These are phyloP conservation scores for Brachystomella parvula DNA, from an alignment of 1,140 invertebrate species.

Conservation along the genomic window DNA sequence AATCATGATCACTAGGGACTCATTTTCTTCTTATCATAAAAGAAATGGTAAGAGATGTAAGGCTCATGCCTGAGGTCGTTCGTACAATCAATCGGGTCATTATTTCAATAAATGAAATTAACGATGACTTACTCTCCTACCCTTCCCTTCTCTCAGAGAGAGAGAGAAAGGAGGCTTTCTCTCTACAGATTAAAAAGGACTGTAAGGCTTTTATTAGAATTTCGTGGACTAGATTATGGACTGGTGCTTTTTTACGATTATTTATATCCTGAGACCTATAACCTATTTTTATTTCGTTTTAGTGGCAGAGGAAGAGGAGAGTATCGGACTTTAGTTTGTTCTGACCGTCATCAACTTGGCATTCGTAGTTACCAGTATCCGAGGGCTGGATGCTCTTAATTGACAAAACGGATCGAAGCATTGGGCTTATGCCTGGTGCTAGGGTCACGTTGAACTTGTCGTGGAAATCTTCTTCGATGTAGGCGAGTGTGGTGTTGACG, in stretches of 20 bases:
- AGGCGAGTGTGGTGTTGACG: slow-evolving; percentile 33
- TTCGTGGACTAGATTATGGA: slow-evolving; percentile 8
- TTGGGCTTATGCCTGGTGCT: slow-evolving; percentile 35
- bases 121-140: background rate
- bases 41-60: background rate
- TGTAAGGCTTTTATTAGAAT: slow-evolving; percentile 1
- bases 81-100: background rate
- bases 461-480: slow-evolving; percentile 35
- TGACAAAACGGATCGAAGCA: slow-evolving; percentile 34
- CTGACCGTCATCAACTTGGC: slow-evolving; percentile 35
- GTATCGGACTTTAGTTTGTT: slow-evolving; percentile 32
- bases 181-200: background rate
- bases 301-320: slow-evolving; percentile 37
- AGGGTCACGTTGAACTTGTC: slow-evolving; percentile 38
- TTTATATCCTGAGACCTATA: background rate
- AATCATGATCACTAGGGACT: background rate
- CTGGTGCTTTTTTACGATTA: background rate
- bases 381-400: slow-evolving; percentile 25
- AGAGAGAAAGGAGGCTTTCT: background rate
- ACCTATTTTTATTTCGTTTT: background rate
- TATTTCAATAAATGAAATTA: slow-evolving; percentile 7
- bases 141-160: background rate
- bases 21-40: background rate
- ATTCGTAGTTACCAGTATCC: slow-evolving; percentile 34
- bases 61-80: background rate